Conservation (phyloP, 2,888 invertebrate species). For the Pseudanteris insignis region DNA sequence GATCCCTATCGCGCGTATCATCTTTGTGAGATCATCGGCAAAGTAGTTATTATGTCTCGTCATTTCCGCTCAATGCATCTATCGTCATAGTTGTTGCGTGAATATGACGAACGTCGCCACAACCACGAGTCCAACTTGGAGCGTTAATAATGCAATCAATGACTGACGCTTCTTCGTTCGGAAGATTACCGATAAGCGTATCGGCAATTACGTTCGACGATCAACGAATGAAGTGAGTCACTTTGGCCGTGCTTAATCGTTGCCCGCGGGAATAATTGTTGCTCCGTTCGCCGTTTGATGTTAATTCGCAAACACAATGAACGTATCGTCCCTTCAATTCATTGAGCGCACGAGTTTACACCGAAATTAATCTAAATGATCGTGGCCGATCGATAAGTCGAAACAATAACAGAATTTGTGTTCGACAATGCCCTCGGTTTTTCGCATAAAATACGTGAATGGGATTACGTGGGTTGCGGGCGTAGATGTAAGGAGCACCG, state of each 20-base stretch:
- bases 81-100: constrained; percentile 24
- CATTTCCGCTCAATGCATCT: constrained; percentile 49
- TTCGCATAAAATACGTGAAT: constrained; percentile 34
- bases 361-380: constrained; percentile 32
- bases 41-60: constrained; percentile 48
- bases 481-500: constrained; percentile 52
- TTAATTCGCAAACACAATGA: too few relatives aligned
- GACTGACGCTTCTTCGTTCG: neutral
- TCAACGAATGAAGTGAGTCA: too few relatives aligned
- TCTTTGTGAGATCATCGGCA: constrained; percentile 53
- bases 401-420: constrained; percentile 40
- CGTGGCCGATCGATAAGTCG: constrained; percentile 15
- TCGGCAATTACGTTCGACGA: neutral
- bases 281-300: too few relatives aligned
- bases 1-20: constrained; percentile 50
- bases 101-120: constrained; percentile 37
- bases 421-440: constrained; percentile 42
- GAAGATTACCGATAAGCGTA: too few relatives aligned
- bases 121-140: constrained; percentile 27
- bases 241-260: too few relatives aligned
- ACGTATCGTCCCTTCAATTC: too few relatives aligned
- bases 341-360: constrained; percentile 4
- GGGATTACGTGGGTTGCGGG: constrained; percentile 50
- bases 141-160: constrained; percentile 25
- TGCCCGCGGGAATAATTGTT: too few relatives aligned